Conservation (phyloP, 92 coral and sea anemone genomes). For the Porites lobata region DNA sequence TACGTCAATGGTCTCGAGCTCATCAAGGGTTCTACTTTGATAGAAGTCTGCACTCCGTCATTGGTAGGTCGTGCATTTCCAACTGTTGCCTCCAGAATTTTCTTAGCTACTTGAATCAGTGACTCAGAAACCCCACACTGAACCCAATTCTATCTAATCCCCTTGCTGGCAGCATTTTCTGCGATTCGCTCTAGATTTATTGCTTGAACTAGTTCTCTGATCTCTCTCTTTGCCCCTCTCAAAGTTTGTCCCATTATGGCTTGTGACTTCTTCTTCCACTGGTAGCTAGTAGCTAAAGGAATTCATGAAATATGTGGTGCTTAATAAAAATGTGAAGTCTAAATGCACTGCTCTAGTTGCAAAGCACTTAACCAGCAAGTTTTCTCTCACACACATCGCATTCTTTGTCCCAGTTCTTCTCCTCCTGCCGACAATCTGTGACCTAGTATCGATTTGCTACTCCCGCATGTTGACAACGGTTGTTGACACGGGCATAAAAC, state of each 20-base stretch:
- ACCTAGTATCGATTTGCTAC: constrained; percentile 32
- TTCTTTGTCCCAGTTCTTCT: constrained; percentile 31
- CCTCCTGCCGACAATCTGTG: constrained; percentile 32
- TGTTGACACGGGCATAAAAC: background rate
- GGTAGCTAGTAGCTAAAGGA: constrained; percentile 22
- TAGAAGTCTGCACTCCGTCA: background rate
- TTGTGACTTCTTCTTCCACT: constrained; percentile 18
- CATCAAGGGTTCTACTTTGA: background rate
- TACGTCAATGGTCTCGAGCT: constrained; percentile 32
- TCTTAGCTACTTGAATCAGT: no score
- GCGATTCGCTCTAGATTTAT: constrained; percentile 10
- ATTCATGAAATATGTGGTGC: constrained; percentile 31
- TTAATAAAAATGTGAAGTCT: constrained; percentile 29
- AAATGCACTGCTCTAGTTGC: constrained; percentile 48
- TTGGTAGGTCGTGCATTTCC: no score
- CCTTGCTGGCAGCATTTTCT: constrained; percentile 23
- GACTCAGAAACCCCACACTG: constrained; percentile 35
- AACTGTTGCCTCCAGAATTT: no score
- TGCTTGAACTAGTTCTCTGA: constrained; percentile 25
- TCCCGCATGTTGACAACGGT: constrained; percentile 28
- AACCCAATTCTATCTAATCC: constrained; percentile 49
- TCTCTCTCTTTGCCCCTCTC: constrained; percentile 1
- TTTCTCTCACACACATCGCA: constrained; percentile 2
- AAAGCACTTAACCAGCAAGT: constrained; percentile 21
- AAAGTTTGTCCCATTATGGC: background rate